phyloP scores from a whole-genome alignment of 92 coral and sea anemone species.

The Palythoa grandis region DNA sequence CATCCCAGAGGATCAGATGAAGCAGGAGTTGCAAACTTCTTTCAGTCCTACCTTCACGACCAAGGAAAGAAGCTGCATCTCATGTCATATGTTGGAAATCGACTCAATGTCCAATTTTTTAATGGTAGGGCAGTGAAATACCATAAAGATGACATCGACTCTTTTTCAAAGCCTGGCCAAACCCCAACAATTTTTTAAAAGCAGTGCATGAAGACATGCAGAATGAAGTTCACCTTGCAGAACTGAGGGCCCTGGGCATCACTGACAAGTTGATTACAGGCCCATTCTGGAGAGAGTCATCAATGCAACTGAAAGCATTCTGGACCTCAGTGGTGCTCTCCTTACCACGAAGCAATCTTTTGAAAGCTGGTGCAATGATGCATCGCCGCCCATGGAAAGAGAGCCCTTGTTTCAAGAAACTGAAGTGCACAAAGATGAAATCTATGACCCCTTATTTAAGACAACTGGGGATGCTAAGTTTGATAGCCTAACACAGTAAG shows the following conservation, averaged over 20 bases:
- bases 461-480: background rate
- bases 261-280: background rate
- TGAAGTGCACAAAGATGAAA: slow-evolving; percentile 16
- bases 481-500: slow-evolving; percentile 5
- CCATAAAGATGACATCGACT: background rate
- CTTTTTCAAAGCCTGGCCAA: background rate
- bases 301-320: background rate
- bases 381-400: background rate
- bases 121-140: background rate
- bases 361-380: slow-evolving; percentile 6
- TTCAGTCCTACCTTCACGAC: slow-evolving; percentile 15
- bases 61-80: slow-evolving; percentile 21
- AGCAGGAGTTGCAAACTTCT: slow-evolving; percentile 16
- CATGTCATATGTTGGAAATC: slow-evolving; percentile 18
- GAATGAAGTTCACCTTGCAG: background rate
- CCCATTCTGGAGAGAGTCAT: slow-evolving; percentile 1
- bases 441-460: background rate
- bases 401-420: background rate
- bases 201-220: background rate
- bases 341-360: background rate
- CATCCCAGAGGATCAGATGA: slow-evolving; percentile 30
- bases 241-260: background rate
- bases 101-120: slow-evolving; percentile 10
- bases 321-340: background rate
- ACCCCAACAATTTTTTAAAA: slow-evolving; percentile 12